Base-by-base conservation (phyloP, 37 sponge, comb jelly and placozoan species). In the Ianthella basta region DNA sequence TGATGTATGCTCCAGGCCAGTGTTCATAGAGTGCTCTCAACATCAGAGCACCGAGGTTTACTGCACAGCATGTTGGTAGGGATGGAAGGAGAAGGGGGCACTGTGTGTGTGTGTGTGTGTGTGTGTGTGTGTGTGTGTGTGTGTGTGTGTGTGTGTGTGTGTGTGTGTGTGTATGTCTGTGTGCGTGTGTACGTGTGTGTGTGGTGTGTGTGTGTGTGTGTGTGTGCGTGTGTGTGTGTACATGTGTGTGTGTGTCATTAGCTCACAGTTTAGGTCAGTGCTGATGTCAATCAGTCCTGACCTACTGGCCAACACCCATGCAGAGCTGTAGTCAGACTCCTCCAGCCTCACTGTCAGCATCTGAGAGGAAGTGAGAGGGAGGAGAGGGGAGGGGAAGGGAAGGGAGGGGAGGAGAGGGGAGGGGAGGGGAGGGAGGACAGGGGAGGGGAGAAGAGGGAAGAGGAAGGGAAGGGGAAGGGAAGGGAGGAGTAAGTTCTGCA, bases 1-100 rank as follows among this genome's bases (percentile, higher is more conserved):
- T 75, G 4, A 50, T 32, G 78, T 50, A 75, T 6, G 66, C 61
- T 24, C 70, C 83, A 3, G 93, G 85, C 93, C 93, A 93, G 86
- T 93, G 87, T 55, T 93, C 93, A 73, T 89, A 93, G 24, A 93
- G 72, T 57, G 93, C 93, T 39, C 73, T 56, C 78, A 93, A 41
- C 72, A 81, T 75, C 36, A 93, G 79, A 10, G 93, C 93, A 25
- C 93, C 93, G 8, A 87, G 66, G 57, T 93, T 93, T 55, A 93
- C 93, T 93, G n/a, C n/a, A n/a, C n/a, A n/a, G n/a, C n/a, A n/a
- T n/a, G n/a, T n/a, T n/a, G n/a, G n/a, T n/a, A n/a, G n/a, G n/a
- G n/a, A n/a, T n/a, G n/a, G n/a, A n/a, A n/a, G n/a, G n/a, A n/a
- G n/a, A n/a, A n/a, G n/a, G n/a, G n/a, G n/a, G n/a, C n/a, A n/a